Percentiles rank a stretch among this genome's conserved stretches.
Conservation (phyloP, 2,888 invertebrate species). For the Halocaridina rubra region DNA sequence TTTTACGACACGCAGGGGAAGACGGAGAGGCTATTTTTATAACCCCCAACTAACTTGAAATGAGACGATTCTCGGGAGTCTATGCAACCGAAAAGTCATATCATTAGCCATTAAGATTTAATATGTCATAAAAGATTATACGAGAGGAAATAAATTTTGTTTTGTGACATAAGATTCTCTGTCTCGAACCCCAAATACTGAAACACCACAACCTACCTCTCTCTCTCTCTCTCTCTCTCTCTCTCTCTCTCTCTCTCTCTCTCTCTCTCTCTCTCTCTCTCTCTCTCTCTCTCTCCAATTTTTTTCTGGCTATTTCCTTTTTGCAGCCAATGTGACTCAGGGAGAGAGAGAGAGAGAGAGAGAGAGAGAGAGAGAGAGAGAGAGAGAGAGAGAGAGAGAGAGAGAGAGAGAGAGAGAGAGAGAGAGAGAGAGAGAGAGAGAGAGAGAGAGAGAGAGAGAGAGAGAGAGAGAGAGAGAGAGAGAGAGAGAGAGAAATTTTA, state of each 20-base stretch:
- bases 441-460: too few relatives aligned
- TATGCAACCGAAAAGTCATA: neutral
- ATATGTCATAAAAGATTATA: slow-evolving; percentile 28
- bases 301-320: neutral
- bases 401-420: too few relatives aligned
- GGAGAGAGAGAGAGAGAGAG: neutral
- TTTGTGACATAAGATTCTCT: neutral
- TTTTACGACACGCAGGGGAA: too few relatives aligned
- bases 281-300: too few relatives aligned
- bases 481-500: too few relatives aligned
- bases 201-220: too few relatives aligned
- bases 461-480: too few relatives aligned
- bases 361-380: neutral
- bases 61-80: neutral
- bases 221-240: neutral
- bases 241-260: neutral
- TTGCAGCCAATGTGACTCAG: neutral
- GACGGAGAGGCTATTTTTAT: too few relatives aligned
- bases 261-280: neutral
- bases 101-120: slow-evolving; percentile 7
- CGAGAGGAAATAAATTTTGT: slow-evolving; percentile 12
- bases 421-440: too few relatives aligned
- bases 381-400: too few relatives aligned
- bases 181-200: neutral
- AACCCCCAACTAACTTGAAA: too few relatives aligned